Base-by-base conservation (phyloP, 2,797 vertebrate species). In the Pantherophis alleghaniensis region DNA sequence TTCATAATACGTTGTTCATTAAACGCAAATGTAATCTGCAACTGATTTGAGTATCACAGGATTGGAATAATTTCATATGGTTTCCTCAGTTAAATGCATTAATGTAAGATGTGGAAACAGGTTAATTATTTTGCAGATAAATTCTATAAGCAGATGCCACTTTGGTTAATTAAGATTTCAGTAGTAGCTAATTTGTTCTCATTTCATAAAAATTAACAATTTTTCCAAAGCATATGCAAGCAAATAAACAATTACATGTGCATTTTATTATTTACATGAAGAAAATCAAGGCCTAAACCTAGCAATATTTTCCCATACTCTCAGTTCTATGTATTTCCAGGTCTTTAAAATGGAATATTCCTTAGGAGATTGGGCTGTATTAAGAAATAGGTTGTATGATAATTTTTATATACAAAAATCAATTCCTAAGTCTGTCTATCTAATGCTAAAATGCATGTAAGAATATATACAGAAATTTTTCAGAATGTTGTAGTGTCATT, bases 141-240 rank as follows among this genome's bases (percentile, higher is more conserved):
- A 59, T 91, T 94, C 86, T 51, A 42, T 90, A 0, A 94, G 12
- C 3, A 94, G 47, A 47, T 6, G 0, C 47, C 61, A 88, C 14
- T 22, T 51, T 53, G 90, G 87, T 91, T 42, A 87, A 66, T 93
- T 93, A 93, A 87, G 18, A 86, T 0, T 79, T 47, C 91, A 90
- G 1, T 26, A 0, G 90, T 63, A 55, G 6, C 9, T 1, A 89
- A 86, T 57, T 92, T 91, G 0, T 56, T 90, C 18, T 53, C 87
- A 74, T 88, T 94, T 90, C 90, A 88, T 18, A 92, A 20, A 91
- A 13, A 92, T 87, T n/a, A 51, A 55, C 88, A 61, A 32, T 42
- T 59, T 87, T 89, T 79, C 2, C 7, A 89, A 94, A 87, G 0
- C 28, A 47, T 47, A 83, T 47, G 37, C 74, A 47, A 83, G 37